These are phyloP conservation scores for Argyresthia albistria DNA, from an alignment of 2,888 invertebrate species.

Conservation along the genomic window DNA sequence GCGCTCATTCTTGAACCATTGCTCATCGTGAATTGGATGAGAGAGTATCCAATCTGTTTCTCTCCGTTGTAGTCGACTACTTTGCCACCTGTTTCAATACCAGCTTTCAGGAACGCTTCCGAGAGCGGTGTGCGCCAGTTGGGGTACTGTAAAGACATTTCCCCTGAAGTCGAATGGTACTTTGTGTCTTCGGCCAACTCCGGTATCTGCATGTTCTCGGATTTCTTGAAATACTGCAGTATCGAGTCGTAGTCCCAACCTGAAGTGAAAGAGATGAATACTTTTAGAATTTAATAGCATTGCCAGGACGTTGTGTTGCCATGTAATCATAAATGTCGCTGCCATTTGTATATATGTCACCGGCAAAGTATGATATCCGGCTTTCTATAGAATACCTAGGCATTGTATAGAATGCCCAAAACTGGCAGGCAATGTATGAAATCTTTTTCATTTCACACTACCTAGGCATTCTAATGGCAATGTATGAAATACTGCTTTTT, in stretches of 20 bases:
- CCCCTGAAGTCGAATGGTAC: constrained; percentile 74
- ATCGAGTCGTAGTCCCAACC: constrained; percentile 80
- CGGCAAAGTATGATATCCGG: too few species aligned
- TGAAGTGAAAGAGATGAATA: constrained; percentile 10
- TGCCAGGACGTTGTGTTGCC: not conserved
- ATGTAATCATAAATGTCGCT: too few species aligned
- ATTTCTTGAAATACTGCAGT: constrained; percentile 79
- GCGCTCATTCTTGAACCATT: constrained; percentile 82
- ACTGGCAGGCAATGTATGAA: too few species aligned
- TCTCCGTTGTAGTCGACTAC: constrained; percentile 76
- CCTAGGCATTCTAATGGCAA: too few species aligned
- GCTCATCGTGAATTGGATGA: constrained; percentile 77
- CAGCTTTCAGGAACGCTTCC: constrained; percentile 75
- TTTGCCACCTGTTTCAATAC: constrained; percentile 74
- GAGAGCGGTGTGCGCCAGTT: constrained; percentile 70
- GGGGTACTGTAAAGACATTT: constrained; percentile 74
- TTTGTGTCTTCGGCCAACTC: constrained; percentile 53
- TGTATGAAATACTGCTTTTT: too few species aligned
- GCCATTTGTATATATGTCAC: too few species aligned
- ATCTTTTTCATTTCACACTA: too few species aligned
- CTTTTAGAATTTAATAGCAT: not conserved
- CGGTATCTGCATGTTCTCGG: constrained; percentile 73
- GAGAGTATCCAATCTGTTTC: constrained; percentile 77
- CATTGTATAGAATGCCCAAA: too few species aligned
- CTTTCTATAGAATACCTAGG: too few species aligned